phyloP scores from a whole-genome alignment of 1,140 invertebrate species.

The Hetaerina americana region DNA sequence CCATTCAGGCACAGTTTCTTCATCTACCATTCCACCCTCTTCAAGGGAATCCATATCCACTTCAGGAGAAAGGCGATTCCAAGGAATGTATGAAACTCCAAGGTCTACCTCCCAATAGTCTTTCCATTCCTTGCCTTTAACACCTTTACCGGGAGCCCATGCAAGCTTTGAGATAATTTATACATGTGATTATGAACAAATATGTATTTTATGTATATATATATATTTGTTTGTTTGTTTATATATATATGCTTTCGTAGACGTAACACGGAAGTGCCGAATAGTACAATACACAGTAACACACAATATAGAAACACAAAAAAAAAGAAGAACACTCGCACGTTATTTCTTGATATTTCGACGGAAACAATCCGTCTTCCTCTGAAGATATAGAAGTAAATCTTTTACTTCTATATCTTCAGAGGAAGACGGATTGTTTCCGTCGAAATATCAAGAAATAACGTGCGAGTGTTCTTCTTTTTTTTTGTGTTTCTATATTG shows the following conservation, averaged over 20 bases:
- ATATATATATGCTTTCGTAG: too few species aligned
- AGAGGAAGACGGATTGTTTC: too few species aligned
- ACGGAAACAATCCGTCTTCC: too few species aligned
- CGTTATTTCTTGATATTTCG: too few species aligned
- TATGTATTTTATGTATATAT: slow-evolving; percentile 2
- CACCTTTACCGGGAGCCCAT: slow-evolving; percentile 91
- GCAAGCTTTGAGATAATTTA: slow-evolving; percentile 58
- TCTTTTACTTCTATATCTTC: not conserved
- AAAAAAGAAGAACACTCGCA: too few species aligned
- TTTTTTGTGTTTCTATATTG: too few species aligned
- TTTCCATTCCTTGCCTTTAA: slow-evolving; percentile 92
- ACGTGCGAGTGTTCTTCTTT: too few species aligned
- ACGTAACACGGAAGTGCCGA: too few species aligned
- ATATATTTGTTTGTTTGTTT: too few species aligned
- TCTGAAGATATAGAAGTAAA: not conserved
- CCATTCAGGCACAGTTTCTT: slow-evolving; percentile 80
- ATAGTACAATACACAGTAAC: too few species aligned
- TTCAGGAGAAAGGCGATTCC: slow-evolving; percentile 62
- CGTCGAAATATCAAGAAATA: too few species aligned
- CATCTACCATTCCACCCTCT: slow-evolving; percentile 89
- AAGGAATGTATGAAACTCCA: slow-evolving; percentile 89
- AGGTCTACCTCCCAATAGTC: slow-evolving; percentile 92
- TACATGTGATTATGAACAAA: slow-evolving; percentile 15
- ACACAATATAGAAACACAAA: too few species aligned
- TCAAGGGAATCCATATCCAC: slow-evolving; percentile 70